Evolutionary conservation across 2,113 vertebrate species (phyloP).

Genomic region (Phrynosoma blainvillii): DNA sequence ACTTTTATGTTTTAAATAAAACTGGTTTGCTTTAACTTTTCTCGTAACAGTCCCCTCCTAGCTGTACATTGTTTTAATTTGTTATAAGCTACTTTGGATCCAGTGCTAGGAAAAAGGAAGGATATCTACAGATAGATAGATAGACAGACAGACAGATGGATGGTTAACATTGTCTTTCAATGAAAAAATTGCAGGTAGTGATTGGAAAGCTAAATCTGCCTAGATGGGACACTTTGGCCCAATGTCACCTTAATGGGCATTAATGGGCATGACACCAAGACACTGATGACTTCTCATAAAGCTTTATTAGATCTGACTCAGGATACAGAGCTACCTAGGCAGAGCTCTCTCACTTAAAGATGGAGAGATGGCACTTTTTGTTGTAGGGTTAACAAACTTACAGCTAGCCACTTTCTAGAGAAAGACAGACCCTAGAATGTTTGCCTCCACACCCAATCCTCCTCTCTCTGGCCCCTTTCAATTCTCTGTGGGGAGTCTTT

Average conservation of each 20-base stretch:
- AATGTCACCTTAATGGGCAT: neutral
- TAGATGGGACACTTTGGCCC: neutral
- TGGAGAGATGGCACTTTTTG: neutral
- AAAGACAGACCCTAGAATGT: neutral
- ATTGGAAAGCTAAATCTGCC: neutral
- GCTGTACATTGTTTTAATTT: no score
- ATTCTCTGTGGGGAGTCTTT: conserved; percentile 34
- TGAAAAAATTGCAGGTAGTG: neutral
- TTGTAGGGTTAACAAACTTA: neutral
- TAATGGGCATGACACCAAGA: neutral
- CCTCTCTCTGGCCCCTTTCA: neutral
- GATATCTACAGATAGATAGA: no score
- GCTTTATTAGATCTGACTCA: neutral
- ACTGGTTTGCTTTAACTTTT: no score
- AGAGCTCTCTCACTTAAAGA: neutral
- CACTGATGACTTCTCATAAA: neutral
- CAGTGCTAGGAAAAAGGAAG: no score
- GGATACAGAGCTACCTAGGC: neutral
- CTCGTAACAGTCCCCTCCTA: no score
- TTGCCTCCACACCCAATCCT: neutral
- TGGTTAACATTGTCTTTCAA: neutral
- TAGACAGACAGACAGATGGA: no score
- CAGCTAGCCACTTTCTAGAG: neutral
- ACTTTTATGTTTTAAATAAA: no score
- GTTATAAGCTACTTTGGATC: no score